Base-by-base conservation (phyloP, 2,797 vertebrate species). In the Falco columbarius region DNA sequence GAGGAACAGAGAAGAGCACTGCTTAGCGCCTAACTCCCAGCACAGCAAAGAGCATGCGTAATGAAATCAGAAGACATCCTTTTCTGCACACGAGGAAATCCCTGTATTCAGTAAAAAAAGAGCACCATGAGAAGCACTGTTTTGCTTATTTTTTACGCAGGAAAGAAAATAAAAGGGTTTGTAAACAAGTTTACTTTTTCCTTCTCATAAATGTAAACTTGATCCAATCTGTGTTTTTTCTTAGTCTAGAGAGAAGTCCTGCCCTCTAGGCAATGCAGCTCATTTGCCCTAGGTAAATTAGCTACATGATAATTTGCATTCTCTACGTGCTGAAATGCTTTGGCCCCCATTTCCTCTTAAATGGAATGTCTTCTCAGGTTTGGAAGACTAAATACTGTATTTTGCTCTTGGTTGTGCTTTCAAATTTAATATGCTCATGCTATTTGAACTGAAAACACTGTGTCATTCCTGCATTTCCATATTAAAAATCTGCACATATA, bases 271-370 rank as follows among this genome's bases (percentile, higher is more conserved):
- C 94, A 93, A 77, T 24, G 15, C 10, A 70, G 23, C 49, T 95
- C 51, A 80, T 94, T 91, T 97, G 82, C 61, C 66, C 58, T 29
- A 58, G 26, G 34, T 62, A 83, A 96, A 74, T 81, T 81, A 91
- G 30, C 55, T 58, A 56, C 26, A 44, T 44, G 47, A 82, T 38
- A 15, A 51, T 74, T 67, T 88, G 61, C 55, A 46, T 86, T 67
- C 17, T 85, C 49, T 56, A 82, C 86, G 38, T 10, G 24, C 47
- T 81, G 66, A 59, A 77, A 17, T 55, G 29, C n/a, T 77, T 75
- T 79, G 20, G 32, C 27, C 38, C 18, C 27, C 47, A 22, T 26
- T 67, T 62, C 36, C 29, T 88, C 8, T 67, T 86, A 91, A 66
- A 32, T 90, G 73, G 36, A 94, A 87, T 93, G 36, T 67, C 82